These are phyloP conservation scores for Ridgeia piscesae DNA, from an alignment of 1,140 invertebrate species.

Conservation along the genomic window DNA sequence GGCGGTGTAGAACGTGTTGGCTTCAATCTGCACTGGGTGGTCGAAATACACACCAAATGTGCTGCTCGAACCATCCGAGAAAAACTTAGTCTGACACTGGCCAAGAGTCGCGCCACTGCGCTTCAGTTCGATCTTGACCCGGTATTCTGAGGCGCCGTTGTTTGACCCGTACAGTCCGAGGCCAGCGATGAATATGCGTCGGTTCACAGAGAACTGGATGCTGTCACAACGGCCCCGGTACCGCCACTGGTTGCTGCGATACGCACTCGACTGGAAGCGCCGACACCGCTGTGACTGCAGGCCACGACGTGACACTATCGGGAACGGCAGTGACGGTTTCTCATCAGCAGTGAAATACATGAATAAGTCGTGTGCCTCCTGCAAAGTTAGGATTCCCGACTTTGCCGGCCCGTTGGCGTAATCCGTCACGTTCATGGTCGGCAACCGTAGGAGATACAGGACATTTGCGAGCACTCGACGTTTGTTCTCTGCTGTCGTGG, in stretches of 20 bases:
- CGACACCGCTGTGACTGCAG: constrained; percentile 88
- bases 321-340: constrained; percentile 81
- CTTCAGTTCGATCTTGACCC: constrained; percentile 77
- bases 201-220: constrained; percentile 81
- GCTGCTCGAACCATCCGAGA: constrained; percentile 75
- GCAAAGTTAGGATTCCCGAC: constrained; percentile 70
- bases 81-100: constrained; percentile 74
- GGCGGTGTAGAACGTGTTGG: constrained; percentile 83
- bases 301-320: constrained; percentile 77
- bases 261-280: constrained; percentile 92
- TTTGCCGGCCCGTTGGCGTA: constrained; percentile 79
- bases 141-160: constrained; percentile 78
- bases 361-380: constrained; percentile 78
- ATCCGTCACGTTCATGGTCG: constrained; percentile 82
- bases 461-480: constrained; percentile 70
- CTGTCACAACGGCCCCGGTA: constrained; percentile 83
- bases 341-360: constrained; percentile 73
- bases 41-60: constrained; percentile 85
- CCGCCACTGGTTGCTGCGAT: constrained; percentile 93
- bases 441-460: constrained; percentile 77
- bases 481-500: constrained; percentile 71
- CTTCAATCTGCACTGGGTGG: constrained; percentile 79
- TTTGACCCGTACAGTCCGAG: constrained; percentile 87
- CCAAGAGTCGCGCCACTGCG: constrained; percentile 75
- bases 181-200: constrained; percentile 80